These are phyloP conservation scores for Ormyrus pomaceus DNA, from an alignment of 2,888 invertebrate genomes.

Conservation along the genomic window DNA sequence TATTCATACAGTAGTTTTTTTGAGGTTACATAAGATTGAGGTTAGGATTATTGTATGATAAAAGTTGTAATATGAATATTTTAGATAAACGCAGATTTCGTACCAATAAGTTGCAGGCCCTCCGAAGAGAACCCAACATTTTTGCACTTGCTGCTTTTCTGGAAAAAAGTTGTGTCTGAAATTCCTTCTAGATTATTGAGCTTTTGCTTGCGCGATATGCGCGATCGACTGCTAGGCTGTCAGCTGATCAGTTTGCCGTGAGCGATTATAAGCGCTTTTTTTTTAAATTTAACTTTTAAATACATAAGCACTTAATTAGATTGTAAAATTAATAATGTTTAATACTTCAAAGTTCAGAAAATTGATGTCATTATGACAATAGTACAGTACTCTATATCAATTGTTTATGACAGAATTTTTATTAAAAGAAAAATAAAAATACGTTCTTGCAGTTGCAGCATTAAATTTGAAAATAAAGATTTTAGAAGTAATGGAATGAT, in stretches of 20 bases:
- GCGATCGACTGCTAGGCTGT: too few species aligned
- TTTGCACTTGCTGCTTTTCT: slow-evolving; percentile 11
- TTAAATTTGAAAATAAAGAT: too few species aligned
- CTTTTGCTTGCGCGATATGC: background rate
- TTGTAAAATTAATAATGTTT: too few species aligned
- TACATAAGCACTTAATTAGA: too few species aligned
- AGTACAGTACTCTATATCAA: too few species aligned
- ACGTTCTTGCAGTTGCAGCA: too few species aligned
- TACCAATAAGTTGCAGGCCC: slow-evolving; percentile 63
- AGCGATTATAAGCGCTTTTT: background rate
- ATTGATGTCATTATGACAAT: too few species aligned
- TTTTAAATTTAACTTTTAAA: too few species aligned
- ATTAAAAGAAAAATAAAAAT: too few species aligned
- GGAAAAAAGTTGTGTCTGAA: background rate
- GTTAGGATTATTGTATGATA: slow-evolving; percentile 44
- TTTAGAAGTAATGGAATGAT: too few species aligned
- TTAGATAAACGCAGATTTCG: slow-evolving; percentile 26
- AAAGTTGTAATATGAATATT: background rate
- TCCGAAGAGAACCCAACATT: slow-evolving; percentile 60
- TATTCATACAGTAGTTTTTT: slow-evolving; percentile 29
- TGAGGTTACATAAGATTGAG: slow-evolving; percentile 60
- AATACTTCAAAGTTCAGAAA: too few species aligned
- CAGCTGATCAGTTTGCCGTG: slow-evolving; percentile 10
- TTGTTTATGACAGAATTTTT: too few species aligned
- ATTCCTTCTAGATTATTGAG: background rate